Evolutionary conservation across 2,888 invertebrate species (phyloP).

Genomic region (Tetranychus truncatus): DNA sequence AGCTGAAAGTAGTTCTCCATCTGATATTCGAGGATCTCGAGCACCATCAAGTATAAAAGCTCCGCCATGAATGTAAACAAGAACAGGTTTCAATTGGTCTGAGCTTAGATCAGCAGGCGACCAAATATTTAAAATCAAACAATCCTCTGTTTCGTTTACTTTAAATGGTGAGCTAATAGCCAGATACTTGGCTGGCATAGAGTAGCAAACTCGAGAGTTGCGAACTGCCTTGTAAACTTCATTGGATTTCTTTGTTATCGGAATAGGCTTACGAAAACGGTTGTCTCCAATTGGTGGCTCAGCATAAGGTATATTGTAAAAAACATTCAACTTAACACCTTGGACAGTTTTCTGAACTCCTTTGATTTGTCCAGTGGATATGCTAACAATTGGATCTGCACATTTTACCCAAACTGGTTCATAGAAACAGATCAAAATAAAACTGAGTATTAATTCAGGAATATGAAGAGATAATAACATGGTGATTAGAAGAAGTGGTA

Average conservation of each 20-base stretch:
- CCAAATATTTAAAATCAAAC: slow-evolving; percentile 17
- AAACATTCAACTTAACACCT: not conserved
- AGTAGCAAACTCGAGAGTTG: not conserved
- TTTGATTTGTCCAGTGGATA: not conserved
- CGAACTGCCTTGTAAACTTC: not conserved
- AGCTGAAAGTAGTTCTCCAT: slow-evolving; percentile 10
- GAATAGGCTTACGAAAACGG: not conserved
- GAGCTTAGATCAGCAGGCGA: not conserved
- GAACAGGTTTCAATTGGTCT: slow-evolving; percentile 15
- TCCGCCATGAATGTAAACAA: slow-evolving; percentile 22
- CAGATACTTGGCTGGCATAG: not conserved
- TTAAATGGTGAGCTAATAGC: not conserved
- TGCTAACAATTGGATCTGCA: slow-evolving; percentile 2
- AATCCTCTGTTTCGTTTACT: slow-evolving; percentile 14
- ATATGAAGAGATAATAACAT: not conserved
- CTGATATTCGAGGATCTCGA: not conserved
- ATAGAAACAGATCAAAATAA: not conserved
- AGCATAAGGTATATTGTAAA: slow-evolving; percentile 2
- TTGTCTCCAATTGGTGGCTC: not conserved
- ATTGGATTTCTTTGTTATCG: not conserved
- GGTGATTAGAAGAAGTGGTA: not conserved
- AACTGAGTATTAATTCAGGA: not conserved
- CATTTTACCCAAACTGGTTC: not conserved
- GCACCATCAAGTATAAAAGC: slow-evolving; percentile 17
- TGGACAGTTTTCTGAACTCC: not conserved